Evolutionary conservation across 2,888 invertebrate genomes (phyloP), one percentile per base, ranked within the genome.

Genomic region (Margaritifera margaritifera): DNA sequence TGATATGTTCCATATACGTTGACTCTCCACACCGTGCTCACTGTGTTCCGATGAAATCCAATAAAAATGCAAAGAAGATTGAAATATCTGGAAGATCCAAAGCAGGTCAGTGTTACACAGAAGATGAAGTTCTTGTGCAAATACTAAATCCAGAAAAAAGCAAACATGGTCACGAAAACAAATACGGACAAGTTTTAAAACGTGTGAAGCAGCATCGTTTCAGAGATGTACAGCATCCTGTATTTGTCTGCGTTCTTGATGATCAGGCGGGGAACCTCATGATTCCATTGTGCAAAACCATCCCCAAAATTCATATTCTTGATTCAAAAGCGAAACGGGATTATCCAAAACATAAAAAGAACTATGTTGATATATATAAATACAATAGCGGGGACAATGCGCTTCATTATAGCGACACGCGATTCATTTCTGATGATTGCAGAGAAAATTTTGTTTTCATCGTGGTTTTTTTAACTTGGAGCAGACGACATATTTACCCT

Each of bases 81-180:
- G 77, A 79, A 66, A 79, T 80, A 50, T 74, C 72, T 31, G 80
- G 80, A 11, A 51, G 80, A 42, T 70, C 75, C 31, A 79, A 79
- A 66, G 74, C 76, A 60, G 80, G 80, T 27, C 74, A 78, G 57
- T 69, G 67, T 22, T 81, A 75, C 62, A 76, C 66, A 57, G 77
- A 75, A 53, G 81, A 81, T 62, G 74, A 74, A 65, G 81, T 80
- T 42, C 70, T 80, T 5, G 81, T 81, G 5, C 69, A 80, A 71
- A 63, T 81, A 20, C 58, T 78, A 2, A 70, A 68, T 27, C 31
- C 53, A 55, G 59, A 69, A 24, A 61, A 72, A 24, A 64, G 66
- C 11, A 27, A 62, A 27, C 62, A 63, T 22, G 42, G 42, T 42
- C 42, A 1, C 1, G 68, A 68, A 19, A 68, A 69, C 31, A n/a